These are phyloP conservation scores for Vandiemenella viatica DNA, from an alignment of 2,888 invertebrate species.

Conservation along the genomic window DNA sequence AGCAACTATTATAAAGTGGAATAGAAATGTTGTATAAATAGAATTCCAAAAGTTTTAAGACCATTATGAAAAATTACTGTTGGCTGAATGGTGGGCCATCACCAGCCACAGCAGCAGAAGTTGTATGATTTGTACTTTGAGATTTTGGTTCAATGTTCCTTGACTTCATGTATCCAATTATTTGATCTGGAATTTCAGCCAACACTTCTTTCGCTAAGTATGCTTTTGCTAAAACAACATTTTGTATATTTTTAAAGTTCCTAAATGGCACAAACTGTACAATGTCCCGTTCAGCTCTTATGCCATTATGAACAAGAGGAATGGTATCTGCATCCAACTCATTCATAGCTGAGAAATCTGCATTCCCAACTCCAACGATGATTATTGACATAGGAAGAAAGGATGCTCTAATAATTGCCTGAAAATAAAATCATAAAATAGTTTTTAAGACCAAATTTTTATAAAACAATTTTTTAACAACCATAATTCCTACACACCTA, in stretches of 20 bases:
- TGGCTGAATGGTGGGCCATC: no score
- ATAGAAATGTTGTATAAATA: no score
- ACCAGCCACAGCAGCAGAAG: no score
- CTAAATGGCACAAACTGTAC: slow-evolving; percentile 36
- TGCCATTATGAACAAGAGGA: slow-evolving; percentile 24
- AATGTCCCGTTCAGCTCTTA: slow-evolving; percentile 37
- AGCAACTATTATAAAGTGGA: no score
- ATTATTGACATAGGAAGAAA: slow-evolving; percentile 42
- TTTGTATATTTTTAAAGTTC: slow-evolving; percentile 25
- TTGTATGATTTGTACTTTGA: background rate
- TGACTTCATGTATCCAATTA: slow-evolving; percentile 33
- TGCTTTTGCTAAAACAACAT: slow-evolving; percentile 19
- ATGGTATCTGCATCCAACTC: slow-evolving; percentile 39
- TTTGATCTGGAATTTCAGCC: slow-evolving; percentile 38
- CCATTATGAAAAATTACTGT: no score
- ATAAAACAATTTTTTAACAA: no score
- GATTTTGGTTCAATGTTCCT: slow-evolving; percentile 19
- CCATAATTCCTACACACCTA: no score
- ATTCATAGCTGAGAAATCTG: slow-evolving; percentile 44
- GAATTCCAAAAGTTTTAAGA: no score
- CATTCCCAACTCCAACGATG: slow-evolving; percentile 44
- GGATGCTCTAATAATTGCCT: slow-evolving; percentile 35
- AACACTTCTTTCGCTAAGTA: slow-evolving; percentile 38
- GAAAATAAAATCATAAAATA: slow-evolving; percentile 10
- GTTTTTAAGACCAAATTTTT: no score